Conservation (phyloP, 2,113 vertebrate species). For the Plestiodon gilberti region DNA sequence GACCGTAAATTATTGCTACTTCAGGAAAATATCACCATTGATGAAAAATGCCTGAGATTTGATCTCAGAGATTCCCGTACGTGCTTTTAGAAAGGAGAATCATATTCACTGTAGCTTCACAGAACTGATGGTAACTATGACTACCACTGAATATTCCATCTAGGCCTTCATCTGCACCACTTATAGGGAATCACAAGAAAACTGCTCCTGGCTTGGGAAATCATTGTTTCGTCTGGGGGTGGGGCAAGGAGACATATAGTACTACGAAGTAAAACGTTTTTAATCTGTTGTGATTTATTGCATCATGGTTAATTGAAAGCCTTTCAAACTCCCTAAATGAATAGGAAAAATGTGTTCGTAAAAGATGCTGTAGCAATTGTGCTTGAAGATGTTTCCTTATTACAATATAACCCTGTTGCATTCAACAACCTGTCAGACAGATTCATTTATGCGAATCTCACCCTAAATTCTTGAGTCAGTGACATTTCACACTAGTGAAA, state of each 20-base stretch:
- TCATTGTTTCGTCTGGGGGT: constrained; percentile 66
- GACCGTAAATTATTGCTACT: background rate
- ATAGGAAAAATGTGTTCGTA: constrained; percentile 31
- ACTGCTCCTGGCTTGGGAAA: constrained; percentile 75
- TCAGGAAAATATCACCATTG: background rate
- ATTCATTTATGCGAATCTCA: background rate
- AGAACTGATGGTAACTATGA: constrained; percentile 79
- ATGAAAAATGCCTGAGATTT: background rate
- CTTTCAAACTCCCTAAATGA: constrained; percentile 46
- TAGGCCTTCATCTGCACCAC: constrained; percentile 78
- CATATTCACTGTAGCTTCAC: constrained; percentile 62
- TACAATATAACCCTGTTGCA: constrained; percentile 18
- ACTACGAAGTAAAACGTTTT: constrained; percentile 59
- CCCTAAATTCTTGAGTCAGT: background rate
- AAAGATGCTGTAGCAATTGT: background rate
- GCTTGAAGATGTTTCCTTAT: background rate
- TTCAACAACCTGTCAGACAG: background rate
- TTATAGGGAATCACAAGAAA: constrained; percentile 70
- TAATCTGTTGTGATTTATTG: constrained; percentile 50
- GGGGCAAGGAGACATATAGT: constrained; percentile 52
- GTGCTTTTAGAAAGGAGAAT: constrained; percentile 57
- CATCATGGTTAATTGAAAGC: constrained; percentile 41
- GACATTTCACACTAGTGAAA: background rate
- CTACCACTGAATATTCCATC: constrained; percentile 73
- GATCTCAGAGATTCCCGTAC: constrained; percentile 63